Conservation (phyloP, 2,888 invertebrate genomes). For the Melanostoma scalare region DNA sequence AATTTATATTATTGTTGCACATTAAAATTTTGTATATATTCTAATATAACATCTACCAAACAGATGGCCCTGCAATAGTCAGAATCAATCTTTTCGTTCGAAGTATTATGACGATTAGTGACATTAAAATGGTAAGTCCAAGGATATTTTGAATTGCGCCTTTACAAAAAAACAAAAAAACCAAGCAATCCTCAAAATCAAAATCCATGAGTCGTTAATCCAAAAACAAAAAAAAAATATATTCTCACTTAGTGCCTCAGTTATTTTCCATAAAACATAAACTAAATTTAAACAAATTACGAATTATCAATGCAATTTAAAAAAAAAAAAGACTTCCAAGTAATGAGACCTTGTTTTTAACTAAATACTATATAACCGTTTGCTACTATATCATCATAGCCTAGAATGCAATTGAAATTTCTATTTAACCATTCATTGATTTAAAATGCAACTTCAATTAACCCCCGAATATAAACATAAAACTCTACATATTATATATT, state of each 20-base stretch:
- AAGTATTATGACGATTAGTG: slow-evolving; percentile 99
- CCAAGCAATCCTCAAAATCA: slow-evolving; percentile 60
- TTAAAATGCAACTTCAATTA: slow-evolving; percentile 55
- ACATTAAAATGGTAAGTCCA: slow-evolving; percentile 99
- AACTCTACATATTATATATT: slow-evolving; percentile 19
- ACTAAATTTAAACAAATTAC: slow-evolving; percentile 38
- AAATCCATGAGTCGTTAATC: slow-evolving; percentile 44
- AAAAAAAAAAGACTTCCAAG: slow-evolving; percentile 42
- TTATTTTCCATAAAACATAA: slow-evolving; percentile 54
- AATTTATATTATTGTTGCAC: slow-evolving; percentile 66
- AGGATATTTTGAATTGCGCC: slow-evolving; percentile 62
- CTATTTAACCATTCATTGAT: slow-evolving; percentile 43
- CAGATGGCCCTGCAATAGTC: slow-evolving; percentile 98
- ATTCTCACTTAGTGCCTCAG: slow-evolving; percentile 42
- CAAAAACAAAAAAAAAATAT: slow-evolving; percentile 35
- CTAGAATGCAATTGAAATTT: slow-evolving; percentile 66
- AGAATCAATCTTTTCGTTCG: slow-evolving; percentile 98
- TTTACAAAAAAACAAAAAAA: slow-evolving; percentile 50
- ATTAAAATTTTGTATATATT: slow-evolving; percentile 68
- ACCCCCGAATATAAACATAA: slow-evolving; percentile 47
- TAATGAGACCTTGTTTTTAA: slow-evolving; percentile 48
- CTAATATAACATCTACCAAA: slow-evolving; percentile 77
- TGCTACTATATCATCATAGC: slow-evolving; percentile 51
- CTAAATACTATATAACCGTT: slow-evolving; percentile 16
- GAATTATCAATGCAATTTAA: slow-evolving; percentile 64